Conservation (phyloP, 1,140 invertebrate genomes). For the Mercenaria mercenaria region DNA sequence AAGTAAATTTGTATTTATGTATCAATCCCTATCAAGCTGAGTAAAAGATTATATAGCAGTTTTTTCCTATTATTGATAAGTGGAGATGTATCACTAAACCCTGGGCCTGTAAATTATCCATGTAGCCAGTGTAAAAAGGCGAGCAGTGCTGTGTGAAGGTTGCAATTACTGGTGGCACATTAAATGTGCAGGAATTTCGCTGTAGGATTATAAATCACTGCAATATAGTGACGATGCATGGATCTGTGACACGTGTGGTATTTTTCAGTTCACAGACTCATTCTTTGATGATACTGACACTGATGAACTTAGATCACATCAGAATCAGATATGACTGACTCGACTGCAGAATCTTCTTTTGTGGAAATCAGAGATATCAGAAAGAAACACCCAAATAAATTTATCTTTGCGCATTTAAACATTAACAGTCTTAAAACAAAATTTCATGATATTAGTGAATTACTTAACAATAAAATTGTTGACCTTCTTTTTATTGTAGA, state of each 20-base stretch:
- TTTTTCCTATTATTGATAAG: no score
- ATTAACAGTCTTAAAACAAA: no score
- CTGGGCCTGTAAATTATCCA: no score
- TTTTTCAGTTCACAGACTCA: conserved; percentile 28
- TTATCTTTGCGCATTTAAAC: no score
- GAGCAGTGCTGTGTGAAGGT: no score
- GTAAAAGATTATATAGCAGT: no score
- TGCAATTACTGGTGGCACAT: conserved; percentile 19
- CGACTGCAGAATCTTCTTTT: not conserved
- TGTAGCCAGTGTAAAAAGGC: no score
- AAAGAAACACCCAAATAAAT: no score
- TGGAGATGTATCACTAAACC: no score
- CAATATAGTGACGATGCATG: not conserved
- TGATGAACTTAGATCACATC: not conserved
- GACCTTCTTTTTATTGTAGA: not conserved
- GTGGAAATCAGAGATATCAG: not conserved
- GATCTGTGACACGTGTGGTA: not conserved
- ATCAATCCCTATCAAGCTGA: no score
- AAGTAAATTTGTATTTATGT: no score
- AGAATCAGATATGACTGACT: not conserved
- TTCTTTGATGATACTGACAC: conserved; percentile 10
- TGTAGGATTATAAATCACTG: not conserved
- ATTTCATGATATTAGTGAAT: no score
- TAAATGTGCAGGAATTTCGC: conserved; percentile 38
- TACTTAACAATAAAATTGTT: not conserved